Evolutionary conservation across 2,797 vertebrate genomes (phyloP).

Genomic region (Buphagus erythrorhynchus): DNA sequence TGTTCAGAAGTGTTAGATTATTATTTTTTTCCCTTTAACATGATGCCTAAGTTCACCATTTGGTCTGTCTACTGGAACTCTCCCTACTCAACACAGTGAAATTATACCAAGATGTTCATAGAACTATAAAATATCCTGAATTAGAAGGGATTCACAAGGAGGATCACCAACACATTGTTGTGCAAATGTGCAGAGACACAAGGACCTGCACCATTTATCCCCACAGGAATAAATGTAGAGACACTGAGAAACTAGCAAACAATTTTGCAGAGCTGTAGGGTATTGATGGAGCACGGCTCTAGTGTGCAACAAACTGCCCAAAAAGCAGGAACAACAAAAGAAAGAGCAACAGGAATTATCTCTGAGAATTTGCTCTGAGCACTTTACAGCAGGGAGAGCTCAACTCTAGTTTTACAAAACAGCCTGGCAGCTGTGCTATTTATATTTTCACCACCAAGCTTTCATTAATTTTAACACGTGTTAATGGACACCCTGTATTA

Average conservation of each 20-base stretch:
- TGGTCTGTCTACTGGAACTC: neutral
- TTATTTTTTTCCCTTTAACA: neutral
- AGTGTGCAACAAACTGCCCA: neutral
- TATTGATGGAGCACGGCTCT: neutral
- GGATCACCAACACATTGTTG: neutral
- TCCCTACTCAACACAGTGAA: fast-evolving
- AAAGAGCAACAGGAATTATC: neutral
- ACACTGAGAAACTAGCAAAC: neutral
- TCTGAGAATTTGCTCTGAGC: neutral
- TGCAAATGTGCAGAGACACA: neutral
- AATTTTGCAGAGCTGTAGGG: neutral
- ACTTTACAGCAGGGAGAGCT: neutral
- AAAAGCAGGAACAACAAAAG: neutral
- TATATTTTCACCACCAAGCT: neutral
- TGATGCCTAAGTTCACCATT: neutral
- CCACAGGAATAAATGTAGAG: neutral
- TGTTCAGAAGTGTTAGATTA: neutral
- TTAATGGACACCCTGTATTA: slow-evolving; percentile 9
- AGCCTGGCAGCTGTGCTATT: slow-evolving; percentile 8
- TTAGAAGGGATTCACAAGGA: neutral
- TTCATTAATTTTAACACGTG: slow-evolving; percentile 25
- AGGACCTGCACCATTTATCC: neutral
- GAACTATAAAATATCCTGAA: neutral
- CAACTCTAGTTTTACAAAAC: neutral
- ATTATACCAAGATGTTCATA: neutral